These are phyloP conservation scores for Hyposoter didymator DNA, from an alignment of 2,888 invertebrate genomes.

Conservation along the genomic window DNA sequence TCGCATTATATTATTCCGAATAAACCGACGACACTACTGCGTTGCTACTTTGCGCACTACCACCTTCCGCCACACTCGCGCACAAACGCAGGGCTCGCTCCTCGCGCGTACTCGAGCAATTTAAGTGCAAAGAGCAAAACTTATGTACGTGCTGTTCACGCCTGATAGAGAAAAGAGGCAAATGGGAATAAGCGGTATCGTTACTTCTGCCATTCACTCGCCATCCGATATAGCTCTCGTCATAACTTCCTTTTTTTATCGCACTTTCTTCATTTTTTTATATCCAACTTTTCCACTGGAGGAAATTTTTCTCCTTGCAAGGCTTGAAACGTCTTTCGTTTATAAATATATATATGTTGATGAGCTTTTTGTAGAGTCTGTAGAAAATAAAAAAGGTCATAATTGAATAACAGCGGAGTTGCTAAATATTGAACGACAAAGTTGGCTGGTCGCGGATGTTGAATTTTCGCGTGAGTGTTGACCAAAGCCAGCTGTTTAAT, in stretches of 20 bases:
- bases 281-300: not conserved
- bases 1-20: conserved; percentile 20
- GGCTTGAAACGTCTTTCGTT: not conserved
- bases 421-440: not conserved
- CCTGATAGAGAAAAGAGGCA: conserved; percentile 18
- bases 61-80: conserved; percentile 37
- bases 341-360: not conserved
- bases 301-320: not conserved
- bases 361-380: not conserved
- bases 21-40: not conserved
- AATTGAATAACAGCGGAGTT: not conserved
- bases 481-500: not conserved
- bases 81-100: conserved; percentile 14
- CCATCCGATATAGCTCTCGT: conserved; percentile 49
- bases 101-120: conserved; percentile 41
- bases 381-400: not conserved
- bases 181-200: conserved; percentile 50
- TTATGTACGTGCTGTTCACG: conserved; percentile 46
- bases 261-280: not conserved
- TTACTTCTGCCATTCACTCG: conserved; percentile 53
- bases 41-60: conserved; percentile 8
- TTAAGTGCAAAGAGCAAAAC: conserved; percentile 57
- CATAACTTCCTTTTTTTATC: conserved; percentile 29
- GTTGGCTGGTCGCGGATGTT: not conserved
- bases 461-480: not conserved